Conservation (phyloP, 2,797 vertebrate species). For the Sebastes kiyomatsui region DNA sequence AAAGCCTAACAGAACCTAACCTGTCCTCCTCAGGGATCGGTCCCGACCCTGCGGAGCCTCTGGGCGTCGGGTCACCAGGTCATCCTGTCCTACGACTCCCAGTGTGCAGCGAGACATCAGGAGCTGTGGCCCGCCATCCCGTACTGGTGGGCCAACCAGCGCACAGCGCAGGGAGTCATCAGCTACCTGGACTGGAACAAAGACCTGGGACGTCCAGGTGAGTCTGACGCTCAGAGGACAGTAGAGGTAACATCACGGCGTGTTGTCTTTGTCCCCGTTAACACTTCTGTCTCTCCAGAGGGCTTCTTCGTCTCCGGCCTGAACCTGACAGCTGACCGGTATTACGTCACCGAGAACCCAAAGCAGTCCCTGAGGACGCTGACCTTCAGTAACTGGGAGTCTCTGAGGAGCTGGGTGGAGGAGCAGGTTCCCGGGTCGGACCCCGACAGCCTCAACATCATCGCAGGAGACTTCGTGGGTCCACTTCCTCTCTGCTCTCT, state of each 20-base stretch:
- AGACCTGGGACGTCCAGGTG: slow-evolving; percentile 87
- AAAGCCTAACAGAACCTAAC: not conserved
- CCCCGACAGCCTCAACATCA: slow-evolving; percentile 86
- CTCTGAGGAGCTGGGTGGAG: slow-evolving; percentile 84
- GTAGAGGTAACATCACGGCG: too few relatives aligned
- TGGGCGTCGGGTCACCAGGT: slow-evolving; percentile 88
- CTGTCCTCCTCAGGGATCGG: slow-evolving; percentile 73
- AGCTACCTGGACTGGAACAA: slow-evolving; percentile 85
- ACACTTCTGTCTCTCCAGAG: slow-evolving; percentile 51
- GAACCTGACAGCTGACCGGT: slow-evolving; percentile 87
- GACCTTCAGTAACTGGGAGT: slow-evolving; percentile 82
- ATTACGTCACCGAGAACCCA: slow-evolving; percentile 81
- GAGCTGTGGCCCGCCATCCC: slow-evolving; percentile 89
- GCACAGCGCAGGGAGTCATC: slow-evolving; percentile 77
- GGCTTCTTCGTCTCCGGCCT: slow-evolving; percentile 90
- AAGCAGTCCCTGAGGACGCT: slow-evolving; percentile 82
- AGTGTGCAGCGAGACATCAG: slow-evolving; percentile 57
- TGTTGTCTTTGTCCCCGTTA: rapidly evolving
- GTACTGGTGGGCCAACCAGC: slow-evolving; percentile 91
- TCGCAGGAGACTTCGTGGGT: slow-evolving; percentile 92
- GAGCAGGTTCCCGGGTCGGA: slow-evolving; percentile 83
- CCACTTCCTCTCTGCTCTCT: slow-evolving; percentile 80
- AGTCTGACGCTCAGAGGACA: not conserved
- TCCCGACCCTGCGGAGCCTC: slow-evolving; percentile 82
- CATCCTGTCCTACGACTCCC: slow-evolving; percentile 88